Percentiles rank a stretch among this genome's conserved stretches.
phyloP scores from a whole-genome alignment of 2,113 vertebrate genomes.

The Polypterus bichir region DNA sequence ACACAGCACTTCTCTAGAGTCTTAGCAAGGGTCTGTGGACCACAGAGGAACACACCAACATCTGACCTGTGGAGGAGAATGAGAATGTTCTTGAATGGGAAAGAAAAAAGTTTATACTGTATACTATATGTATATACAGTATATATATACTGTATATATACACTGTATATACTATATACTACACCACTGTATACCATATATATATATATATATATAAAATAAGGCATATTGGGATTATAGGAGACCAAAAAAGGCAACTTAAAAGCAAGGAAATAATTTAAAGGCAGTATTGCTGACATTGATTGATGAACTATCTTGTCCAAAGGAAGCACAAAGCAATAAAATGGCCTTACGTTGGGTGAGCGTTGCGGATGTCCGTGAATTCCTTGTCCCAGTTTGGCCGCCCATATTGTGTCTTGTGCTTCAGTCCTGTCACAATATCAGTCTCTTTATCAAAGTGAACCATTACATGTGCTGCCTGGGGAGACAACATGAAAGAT shows the following conservation, averaged over 20 bases:
- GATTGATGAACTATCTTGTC: too few relatives aligned
- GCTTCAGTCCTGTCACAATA: slow-evolving; percentile 70
- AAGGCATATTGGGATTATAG: too few relatives aligned
- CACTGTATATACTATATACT: too few relatives aligned
- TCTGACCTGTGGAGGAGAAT: slow-evolving; percentile 45
- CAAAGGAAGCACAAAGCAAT: too few relatives aligned
- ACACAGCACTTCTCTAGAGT: slow-evolving; percentile 59
- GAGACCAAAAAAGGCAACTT: too few relatives aligned
- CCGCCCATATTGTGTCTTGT: slow-evolving; percentile 76
- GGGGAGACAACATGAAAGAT: neutral
- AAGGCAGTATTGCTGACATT: too few relatives aligned
- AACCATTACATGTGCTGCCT: slow-evolving; percentile 50
- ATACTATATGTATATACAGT: too few relatives aligned
- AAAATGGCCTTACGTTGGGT: slow-evolving; percentile 59
- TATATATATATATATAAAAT: too few relatives aligned
- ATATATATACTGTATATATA: too few relatives aligned
- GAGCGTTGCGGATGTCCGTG: slow-evolving; percentile 55
- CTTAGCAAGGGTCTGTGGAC: slow-evolving; percentile 52
- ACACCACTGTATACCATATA: too few relatives aligned
- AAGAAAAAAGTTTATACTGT: neutral
- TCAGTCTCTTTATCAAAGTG: slow-evolving; percentile 58
- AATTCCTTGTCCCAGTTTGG: slow-evolving; percentile 80
- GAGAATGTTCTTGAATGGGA: neutral
- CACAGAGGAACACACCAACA: slow-evolving; percentile 77
- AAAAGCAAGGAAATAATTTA: too few relatives aligned